Evolutionary conservation across 2,888 invertebrate genomes (phyloP), one percentile per base, ranked within the genome.

Genomic region (Acanthoscelides obtectus): DNA sequence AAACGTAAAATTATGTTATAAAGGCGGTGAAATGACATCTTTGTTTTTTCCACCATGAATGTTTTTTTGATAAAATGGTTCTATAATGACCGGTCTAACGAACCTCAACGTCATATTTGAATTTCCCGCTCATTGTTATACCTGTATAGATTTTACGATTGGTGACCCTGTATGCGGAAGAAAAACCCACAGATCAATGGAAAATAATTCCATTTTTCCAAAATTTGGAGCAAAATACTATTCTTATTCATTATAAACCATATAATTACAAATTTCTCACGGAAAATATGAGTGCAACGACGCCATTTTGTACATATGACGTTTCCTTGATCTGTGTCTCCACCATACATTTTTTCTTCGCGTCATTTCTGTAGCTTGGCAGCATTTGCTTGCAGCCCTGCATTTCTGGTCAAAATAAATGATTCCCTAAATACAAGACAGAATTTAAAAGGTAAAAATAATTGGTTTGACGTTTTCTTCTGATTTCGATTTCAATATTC

Each of bases 311-410:
- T 45, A 3, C 17, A 12, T 12, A 12, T 45, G 45, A 45, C 45
- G 45, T 45, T 45, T 45, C 12, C 45, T 17, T 12, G 45, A 12
- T 6, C 45, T 17, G 45, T 45, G 45, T 45, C 45, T 45, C 45
- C 45, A 6, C 45, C 45, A 45, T 3, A 6, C 45, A 45, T 45
- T 45, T 45, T 45, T 45, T 45, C 45, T 12, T 22, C 22, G 66
- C 66, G 66, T 79, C 77, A 79, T 77, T 77, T 79, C 80, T 80
- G 77, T 80, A 84, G 82, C 83, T 85, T 85, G 85, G 85, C 85
- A 85, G 84, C 85, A 85, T 85, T 86, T 85, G 85, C 84, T 84
- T 84, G 84, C 85, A 86, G 85, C 86, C 83, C 85, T 86, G 85
- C 82, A 85, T 84, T 83, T 80, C 74, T 78, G 76, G 71, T 73